Base-by-base conservation (phyloP, 2,113 vertebrate genomes). In the Nibea albiflora region DNA sequence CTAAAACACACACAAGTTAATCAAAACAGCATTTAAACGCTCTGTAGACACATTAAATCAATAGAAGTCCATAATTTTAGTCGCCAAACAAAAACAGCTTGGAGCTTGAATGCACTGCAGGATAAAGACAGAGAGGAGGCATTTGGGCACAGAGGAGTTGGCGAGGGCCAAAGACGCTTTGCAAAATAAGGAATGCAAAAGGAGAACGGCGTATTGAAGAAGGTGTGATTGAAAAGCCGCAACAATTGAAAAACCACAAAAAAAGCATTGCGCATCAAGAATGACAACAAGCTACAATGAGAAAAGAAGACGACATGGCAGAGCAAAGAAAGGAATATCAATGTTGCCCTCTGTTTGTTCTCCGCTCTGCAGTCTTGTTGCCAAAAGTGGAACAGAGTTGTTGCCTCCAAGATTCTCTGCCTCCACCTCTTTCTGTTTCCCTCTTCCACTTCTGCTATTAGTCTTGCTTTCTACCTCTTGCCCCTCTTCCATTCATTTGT, bases 381-480 rank as follows among this genome's bases (percentile, higher is more conserved):
- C 73, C 63, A 86, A 78, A 88, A 86, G 53, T 76, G 57, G 76
- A 84, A 87, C 70, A 80, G 68, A 79, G 76, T 46, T 74, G 56
- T 49, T 58, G 53, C 60, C 64, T 73, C 64, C n/a, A 22, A 54
- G 65, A 79, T 69, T 60, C 58, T 54, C 28, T 69, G 16, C 20
- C 56, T 70, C 49, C 22, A 35, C n/a, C 26, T 60, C 58, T 39
- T 44, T 47, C 50, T 74, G 57, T 67, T 80, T 54, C 66, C 35
- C 24, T 11, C 63, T 64, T 54, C 47, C 22, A 79, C 71, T 77
- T 68, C 66, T 42, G 69, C 82, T 69, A 64, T 81, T 49, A 50
- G 17, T 73, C 63, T 75, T 68, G 17, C 54, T 78, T 83, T 73
- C 63, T 75, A 65, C 31, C 26, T 65, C 31, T 46, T 50, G 39